Percentiles rank a stretch among this genome's conserved stretches.
Conservation (phyloP, 2,797 vertebrate species). For the Sciaenops ocellatus region DNA sequence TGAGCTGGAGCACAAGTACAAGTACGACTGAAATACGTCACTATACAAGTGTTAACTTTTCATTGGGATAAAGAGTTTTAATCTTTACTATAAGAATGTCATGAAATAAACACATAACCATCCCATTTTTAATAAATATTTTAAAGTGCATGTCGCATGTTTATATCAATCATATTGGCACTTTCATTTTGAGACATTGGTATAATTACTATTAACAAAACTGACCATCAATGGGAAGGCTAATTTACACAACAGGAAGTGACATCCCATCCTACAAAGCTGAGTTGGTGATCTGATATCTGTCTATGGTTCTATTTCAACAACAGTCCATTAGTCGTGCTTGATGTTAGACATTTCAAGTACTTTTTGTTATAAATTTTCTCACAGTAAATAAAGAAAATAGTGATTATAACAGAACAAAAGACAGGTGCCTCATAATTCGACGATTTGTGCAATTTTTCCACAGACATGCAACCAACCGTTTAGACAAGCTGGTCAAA, state of each 20-base stretch:
- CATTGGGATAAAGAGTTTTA: not conserved
- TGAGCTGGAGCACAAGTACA: conserved; percentile 95
- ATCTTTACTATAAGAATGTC: not conserved
- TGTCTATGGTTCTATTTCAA: not conserved
- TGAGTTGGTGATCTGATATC: not conserved
- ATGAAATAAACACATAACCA: not conserved
- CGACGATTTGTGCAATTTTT: not conserved
- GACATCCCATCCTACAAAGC: not conserved
- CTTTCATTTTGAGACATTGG: not conserved
- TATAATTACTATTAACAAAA: not conserved
- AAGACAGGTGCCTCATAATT: not conserved
- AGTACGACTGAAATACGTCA: conserved; percentile 78
- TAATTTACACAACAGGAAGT: not conserved
- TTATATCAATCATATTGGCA: not conserved
- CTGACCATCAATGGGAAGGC: not conserved
- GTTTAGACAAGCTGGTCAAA: conserved; percentile 94
- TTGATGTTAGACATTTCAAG: not conserved
- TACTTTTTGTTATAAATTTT: not conserved
- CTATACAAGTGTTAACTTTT: not conserved
- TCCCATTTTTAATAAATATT: not conserved
- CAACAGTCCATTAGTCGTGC: not conserved
- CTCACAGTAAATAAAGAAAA: not conserved
- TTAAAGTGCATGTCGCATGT: not conserved
- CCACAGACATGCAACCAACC: conserved; percentile 89
- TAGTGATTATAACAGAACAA: not conserved